These are phyloP conservation scores for Percopsis omiscomaycus DNA, from an alignment of 2,797 vertebrate genomes.

Conservation along the genomic window DNA sequence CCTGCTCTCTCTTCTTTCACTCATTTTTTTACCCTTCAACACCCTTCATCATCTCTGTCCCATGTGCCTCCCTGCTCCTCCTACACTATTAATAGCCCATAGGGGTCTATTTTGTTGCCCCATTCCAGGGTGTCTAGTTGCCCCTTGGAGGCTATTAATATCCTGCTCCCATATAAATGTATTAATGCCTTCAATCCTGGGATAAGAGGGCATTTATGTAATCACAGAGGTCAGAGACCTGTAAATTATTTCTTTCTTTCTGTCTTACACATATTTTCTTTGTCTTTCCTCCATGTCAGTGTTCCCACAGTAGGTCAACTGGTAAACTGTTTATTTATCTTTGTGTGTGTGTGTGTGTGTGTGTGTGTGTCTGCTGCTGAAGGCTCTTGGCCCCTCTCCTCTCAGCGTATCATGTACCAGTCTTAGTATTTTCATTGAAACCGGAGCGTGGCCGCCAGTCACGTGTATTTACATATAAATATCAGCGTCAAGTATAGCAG, in stretches of 20 bases:
- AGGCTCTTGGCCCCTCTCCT: conserved; percentile 45
- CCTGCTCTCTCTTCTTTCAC: conserved; percentile 8
- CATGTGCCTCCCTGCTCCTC: conserved; percentile 22
- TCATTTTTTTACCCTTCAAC: conserved; percentile 16
- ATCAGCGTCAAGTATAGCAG: conserved; percentile 33
- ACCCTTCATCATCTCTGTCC: conserved; percentile 13
- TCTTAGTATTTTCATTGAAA: conserved; percentile 71
- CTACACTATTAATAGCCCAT: conserved; percentile 66
- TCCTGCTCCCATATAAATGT: conserved; percentile 57
- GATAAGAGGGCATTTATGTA: conserved; percentile 73
- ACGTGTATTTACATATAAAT: conserved; percentile 55
- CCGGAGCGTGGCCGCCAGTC: conserved; percentile 49
- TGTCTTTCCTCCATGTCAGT: conserved; percentile 12
- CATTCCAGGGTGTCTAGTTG: conserved; percentile 71
- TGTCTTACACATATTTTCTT: not conserved
- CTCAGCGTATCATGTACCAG: conserved; percentile 55
- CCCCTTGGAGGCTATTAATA: conserved; percentile 74
- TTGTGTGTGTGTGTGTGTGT: conserved; percentile 15
- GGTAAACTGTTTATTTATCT: not conserved
- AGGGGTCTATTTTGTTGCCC: conserved; percentile 67
- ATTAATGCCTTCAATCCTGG: conserved; percentile 61
- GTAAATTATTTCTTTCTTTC: not conserved
- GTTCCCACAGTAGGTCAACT: conserved; percentile 36
- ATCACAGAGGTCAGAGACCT: conserved; percentile 49
- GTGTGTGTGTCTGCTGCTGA: conserved; percentile 25